Evolutionary conservation across 2,797 vertebrate genomes (phyloP).

Genomic region (Phrynocephalus forsythii): DNA sequence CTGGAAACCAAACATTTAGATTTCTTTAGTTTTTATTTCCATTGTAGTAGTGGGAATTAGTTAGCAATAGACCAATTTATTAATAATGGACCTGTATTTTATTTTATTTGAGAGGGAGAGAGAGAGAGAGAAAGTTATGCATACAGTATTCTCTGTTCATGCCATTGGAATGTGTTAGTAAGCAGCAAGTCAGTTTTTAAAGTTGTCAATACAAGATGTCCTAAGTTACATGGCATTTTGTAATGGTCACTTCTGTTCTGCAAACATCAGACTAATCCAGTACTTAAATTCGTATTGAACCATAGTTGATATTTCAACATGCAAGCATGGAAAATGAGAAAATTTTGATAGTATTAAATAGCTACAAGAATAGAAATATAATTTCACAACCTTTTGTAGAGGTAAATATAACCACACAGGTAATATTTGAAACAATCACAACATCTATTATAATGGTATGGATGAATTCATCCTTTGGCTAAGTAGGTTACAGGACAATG

Average conservation of each 20-base stretch:
- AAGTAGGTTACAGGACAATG: neutral
- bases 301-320: conserved; percentile 32
- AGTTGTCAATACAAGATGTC: conserved; percentile 56
- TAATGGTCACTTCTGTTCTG: conserved; percentile 42
- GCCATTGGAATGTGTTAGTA: conserved; percentile 54
- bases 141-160: conserved; percentile 53
- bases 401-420: conserved; percentile 33
- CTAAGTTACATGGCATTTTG: conserved; percentile 60
- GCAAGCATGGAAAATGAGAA: conserved; percentile 30
- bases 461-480: neutral
- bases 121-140: neutral
- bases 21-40: conserved; percentile 10
- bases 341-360: neutral
- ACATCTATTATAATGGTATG: neutral
- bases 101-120: conserved; percentile 38
- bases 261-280: conserved; percentile 48
- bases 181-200: conserved; percentile 66
- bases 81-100: neutral
- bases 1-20: neutral
- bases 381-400: conserved; percentile 23
- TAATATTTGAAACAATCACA: conserved; percentile 24
- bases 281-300: conserved; percentile 56
- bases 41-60: conserved; percentile 9
- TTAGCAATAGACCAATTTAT: neutral
- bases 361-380: neutral